These are phyloP conservation scores for Chrysolina americana DNA, from an alignment of 2,888 invertebrate genomes.

Conservation along the genomic window DNA sequence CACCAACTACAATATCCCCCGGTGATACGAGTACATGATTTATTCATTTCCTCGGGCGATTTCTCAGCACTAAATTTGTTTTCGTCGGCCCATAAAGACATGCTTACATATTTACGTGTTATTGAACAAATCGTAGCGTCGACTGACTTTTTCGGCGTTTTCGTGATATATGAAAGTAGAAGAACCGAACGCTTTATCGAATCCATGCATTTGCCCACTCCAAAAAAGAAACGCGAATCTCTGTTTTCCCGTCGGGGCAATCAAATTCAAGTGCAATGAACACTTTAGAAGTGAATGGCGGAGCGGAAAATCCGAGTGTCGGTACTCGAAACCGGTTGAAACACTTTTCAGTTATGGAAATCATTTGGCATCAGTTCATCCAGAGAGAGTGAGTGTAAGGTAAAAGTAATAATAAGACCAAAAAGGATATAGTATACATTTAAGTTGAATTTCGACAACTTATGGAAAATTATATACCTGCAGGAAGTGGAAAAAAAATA, in stretches of 20 bases:
- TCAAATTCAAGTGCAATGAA: conserved; percentile 50
- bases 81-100: conserved; percentile 41
- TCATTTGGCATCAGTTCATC: neutral
- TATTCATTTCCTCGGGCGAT: conserved; percentile 38
- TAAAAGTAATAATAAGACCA: no score
- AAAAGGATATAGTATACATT: no score
- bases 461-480: no score
- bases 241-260: conserved; percentile 49
- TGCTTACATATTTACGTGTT: conserved; percentile 42
- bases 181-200: conserved; percentile 30
- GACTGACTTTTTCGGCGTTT: conserved; percentile 19
- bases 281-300: conserved; percentile 32
- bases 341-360: neutral
- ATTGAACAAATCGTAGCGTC: conserved; percentile 41
- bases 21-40: conserved; percentile 30
- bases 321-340: conserved; percentile 12
- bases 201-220: conserved; percentile 31
- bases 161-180: conserved; percentile 24
- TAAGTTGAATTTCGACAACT: no score
- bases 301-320: conserved; percentile 25
- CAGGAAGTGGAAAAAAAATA: no score
- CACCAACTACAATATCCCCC: neutral
- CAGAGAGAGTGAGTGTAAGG: no score
- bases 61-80: conserved; percentile 38
- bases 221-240: conserved; percentile 43